These are phyloP conservation scores for Lasioglossum malachurum DNA, from an alignment of 2,888 invertebrate species.

Conservation along the genomic window DNA sequence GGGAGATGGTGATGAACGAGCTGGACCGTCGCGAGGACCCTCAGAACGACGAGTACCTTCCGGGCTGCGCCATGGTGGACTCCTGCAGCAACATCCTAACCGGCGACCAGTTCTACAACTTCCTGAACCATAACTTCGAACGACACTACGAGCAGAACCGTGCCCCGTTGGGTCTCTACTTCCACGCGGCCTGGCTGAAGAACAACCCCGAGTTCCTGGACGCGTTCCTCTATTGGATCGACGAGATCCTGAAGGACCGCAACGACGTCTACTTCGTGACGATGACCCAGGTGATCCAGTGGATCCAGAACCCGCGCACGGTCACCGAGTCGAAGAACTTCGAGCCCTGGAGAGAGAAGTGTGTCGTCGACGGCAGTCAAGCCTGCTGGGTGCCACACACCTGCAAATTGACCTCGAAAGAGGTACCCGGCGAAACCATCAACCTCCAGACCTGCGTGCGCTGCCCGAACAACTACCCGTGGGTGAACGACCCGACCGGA, in stretches of 20 bases:
- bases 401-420: slow-evolving; percentile 96
- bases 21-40: slow-evolving; percentile 96
- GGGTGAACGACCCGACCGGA: slow-evolving; percentile 96
- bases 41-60: slow-evolving; percentile 94
- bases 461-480: slow-evolving; percentile 97
- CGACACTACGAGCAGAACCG: slow-evolving; percentile 96
- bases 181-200: slow-evolving; percentile 97
- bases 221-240: slow-evolving; percentile 97
- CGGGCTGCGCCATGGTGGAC: slow-evolving; percentile 97
- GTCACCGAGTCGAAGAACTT: slow-evolving; percentile 94
- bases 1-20: slow-evolving; percentile 99
- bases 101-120: slow-evolving; percentile 97
- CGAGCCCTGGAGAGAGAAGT: slow-evolving; percentile 98
- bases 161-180: slow-evolving; percentile 95
- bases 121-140: slow-evolving; percentile 97
- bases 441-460: slow-evolving; percentile 96
- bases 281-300: slow-evolving; percentile 98
- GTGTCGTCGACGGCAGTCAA: slow-evolving; percentile 92
- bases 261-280: slow-evolving; percentile 97
- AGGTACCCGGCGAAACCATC: slow-evolving; percentile 97
- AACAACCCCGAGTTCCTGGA: slow-evolving; percentile 97
- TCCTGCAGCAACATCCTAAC: slow-evolving; percentile 96
- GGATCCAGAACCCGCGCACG: slow-evolving; percentile 97
- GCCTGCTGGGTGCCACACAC: slow-evolving; percentile 96
- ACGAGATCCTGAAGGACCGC: slow-evolving; percentile 93